A percentile compares a stretch with the other conserved stretches of the same genome.
Conservation (phyloP, 2,888 invertebrate species). For the Callinectes sapidus region DNA sequence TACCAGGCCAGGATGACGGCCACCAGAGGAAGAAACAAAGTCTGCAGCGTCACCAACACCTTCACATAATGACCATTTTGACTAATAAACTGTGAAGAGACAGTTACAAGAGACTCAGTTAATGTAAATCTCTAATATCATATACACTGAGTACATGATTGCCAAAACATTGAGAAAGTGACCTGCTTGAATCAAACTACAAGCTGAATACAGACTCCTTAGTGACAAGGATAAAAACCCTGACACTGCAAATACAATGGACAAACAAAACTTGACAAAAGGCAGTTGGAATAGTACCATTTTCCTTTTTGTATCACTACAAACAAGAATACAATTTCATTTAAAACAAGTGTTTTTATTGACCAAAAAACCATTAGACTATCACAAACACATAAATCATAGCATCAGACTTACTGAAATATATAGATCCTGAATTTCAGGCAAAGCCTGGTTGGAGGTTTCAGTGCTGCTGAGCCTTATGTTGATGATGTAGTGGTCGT, state of each 20-base stretch:
- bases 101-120: background rate
- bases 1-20: constrained; percentile 45
- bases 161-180: background rate
- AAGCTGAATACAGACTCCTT: too few species aligned
- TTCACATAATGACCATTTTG: constrained; percentile 44
- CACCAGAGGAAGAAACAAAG: constrained; percentile 51
- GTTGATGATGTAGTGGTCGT: constrained; percentile 55
- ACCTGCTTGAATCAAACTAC: background rate
- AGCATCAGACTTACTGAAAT: constrained; percentile 45
- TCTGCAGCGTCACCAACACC: constrained; percentile 45
- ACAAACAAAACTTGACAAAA: background rate
- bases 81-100: constrained; percentile 46
- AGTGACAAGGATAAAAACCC: background rate
- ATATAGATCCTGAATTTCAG: constrained; percentile 48
- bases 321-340: background rate
- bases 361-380: background rate
- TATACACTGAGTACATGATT: background rate
- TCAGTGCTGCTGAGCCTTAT: constrained; percentile 29
- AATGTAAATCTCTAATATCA: background rate
- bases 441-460: background rate
- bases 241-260: background rate
- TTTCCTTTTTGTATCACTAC: too few species aligned
- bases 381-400: background rate
- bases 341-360: background rate
- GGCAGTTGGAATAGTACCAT: background rate